A percentile compares a stretch with the other conserved stretches of the same genome.
phyloP scores from a whole-genome alignment of 2,888 invertebrate species.

The Xestia c-nigrum region DNA sequence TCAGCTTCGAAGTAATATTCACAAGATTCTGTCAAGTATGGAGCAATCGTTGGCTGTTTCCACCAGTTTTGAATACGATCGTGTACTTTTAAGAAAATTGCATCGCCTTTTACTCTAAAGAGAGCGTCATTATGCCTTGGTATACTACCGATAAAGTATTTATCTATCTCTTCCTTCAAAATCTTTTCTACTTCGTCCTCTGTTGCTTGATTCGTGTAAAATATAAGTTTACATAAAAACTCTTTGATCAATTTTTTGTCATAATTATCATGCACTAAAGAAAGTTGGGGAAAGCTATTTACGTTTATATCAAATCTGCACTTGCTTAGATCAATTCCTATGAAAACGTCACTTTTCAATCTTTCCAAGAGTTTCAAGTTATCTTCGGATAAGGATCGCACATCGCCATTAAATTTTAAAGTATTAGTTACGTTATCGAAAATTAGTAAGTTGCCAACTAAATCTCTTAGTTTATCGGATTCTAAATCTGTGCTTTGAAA shows the following conservation, averaged over 20 bases:
- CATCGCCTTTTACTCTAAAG: constrained; percentile 50
- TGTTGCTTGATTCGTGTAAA: constrained; percentile 65
- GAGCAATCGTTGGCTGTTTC: constrained; percentile 39
- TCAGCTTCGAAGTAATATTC: constrained; percentile 47
- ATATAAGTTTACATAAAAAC: constrained; percentile 49
- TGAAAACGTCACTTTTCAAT: constrained; percentile 25
- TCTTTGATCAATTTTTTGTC: constrained; percentile 40
- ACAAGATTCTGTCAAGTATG: constrained; percentile 56
- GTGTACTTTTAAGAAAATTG: constrained; percentile 63
- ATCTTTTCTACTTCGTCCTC: constrained; percentile 62
- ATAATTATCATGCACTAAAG: constrained; percentile 28
- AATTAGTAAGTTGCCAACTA: constrained; percentile 59
- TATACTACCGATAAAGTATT: constrained; percentile 20
- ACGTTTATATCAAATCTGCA: constrained; percentile 58
- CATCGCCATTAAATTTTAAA: constrained; percentile 54
- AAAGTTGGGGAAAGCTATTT: constrained; percentile 48
- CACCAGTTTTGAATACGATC: constrained; percentile 66
- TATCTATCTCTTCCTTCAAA: constrained; percentile 59
- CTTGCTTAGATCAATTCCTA: constrained; percentile 24
- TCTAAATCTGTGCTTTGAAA: constrained; percentile 52
- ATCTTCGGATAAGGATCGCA: constrained; percentile 26
- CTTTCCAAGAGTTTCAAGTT: constrained; percentile 37
- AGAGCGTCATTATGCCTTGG: constrained; percentile 22
- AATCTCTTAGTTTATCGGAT: constrained; percentile 48
- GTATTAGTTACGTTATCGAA: constrained; percentile 40